Evolutionary conservation across 2,797 vertebrate species (phyloP).

Genomic region (Spatula versicolor): DNA sequence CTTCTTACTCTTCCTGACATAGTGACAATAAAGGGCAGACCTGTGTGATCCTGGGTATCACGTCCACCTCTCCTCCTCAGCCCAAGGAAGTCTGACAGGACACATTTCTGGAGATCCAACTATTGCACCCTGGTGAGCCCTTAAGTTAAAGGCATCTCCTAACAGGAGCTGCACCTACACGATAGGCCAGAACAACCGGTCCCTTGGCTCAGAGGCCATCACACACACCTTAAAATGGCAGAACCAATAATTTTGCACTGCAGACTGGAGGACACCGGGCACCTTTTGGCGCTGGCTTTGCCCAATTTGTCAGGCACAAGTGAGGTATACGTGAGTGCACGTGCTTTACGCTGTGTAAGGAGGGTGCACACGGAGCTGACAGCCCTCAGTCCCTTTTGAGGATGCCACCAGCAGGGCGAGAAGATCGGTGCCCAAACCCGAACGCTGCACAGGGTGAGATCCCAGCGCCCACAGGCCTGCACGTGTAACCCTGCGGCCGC

Average conservation of each 20-base stretch:
- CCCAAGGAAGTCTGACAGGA: not conserved
- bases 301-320: not conserved
- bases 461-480: not conserved
- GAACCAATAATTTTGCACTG: not conserved
- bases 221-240: not conserved
- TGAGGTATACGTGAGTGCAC: not conserved
- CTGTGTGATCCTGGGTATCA: not conserved
- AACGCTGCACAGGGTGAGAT: not conserved
- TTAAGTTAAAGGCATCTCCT: not conserved
- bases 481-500: accelerated
- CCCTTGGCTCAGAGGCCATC: not conserved
- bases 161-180: not conserved
- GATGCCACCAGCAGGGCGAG: not conserved
- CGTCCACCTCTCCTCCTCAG: not conserved
- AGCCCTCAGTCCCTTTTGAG: not conserved
- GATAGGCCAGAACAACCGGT: not conserved
- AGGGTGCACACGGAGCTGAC: accelerated
- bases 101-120: not conserved
- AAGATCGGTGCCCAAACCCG: accelerated
- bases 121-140: accelerated
- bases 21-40: not conserved
- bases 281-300: not conserved
- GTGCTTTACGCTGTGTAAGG: accelerated
- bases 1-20: not conserved
- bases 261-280: not conserved